Base-by-base conservation (phyloP, 2,888 invertebrate species). In the Orthosia incerta region DNA sequence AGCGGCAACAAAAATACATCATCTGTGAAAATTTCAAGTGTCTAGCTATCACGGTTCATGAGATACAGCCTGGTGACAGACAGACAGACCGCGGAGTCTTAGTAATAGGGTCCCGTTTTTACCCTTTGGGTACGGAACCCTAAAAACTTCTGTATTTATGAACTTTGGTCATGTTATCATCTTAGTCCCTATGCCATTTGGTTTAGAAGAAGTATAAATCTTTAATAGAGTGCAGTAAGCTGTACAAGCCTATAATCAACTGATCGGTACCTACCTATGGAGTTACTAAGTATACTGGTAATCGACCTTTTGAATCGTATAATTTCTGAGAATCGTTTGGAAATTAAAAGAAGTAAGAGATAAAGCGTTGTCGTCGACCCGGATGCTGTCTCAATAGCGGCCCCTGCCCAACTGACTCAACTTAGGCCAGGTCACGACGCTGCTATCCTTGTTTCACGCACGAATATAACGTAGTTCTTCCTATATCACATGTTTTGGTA, bases 351-450 rank as follows among this genome's bases (percentile, higher is more conserved):
- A 86, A 89, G 89, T 86, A 82, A 74, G 74, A 88, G 90, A 90
- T 90, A 90, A 90, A 88, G 75, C 84, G 82, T 79, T 85, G 86
- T 87, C 87, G 88, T 87, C 91, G 90, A 94, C 93, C 93, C 94
- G 94, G 94, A 94, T 94, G 89, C 89, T 90, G 86, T 74, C 67
- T 86, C 74, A 79, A 79, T 84, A 76, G 78, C 74, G 77, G 76
- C 77, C 70, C 62, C 78, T 81, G 86, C 82, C 86, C 90, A 89
- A 89, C 86, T 91, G 90, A 89, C 85, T 84, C 80, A 80, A 83
- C 86, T 87, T 80, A 83, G 82, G 89, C 82, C 91, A 87, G 89
- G 91, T 91, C 93, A 91, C 91, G 90, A 91, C 77, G 85, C 82
- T 82, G 82, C 82, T 80, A 87, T 89, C 88, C 86, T 88, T 89